Evolutionary conservation across 2,113 vertebrate species (phyloP).

Genomic region (Bettongia penicillata): DNA sequence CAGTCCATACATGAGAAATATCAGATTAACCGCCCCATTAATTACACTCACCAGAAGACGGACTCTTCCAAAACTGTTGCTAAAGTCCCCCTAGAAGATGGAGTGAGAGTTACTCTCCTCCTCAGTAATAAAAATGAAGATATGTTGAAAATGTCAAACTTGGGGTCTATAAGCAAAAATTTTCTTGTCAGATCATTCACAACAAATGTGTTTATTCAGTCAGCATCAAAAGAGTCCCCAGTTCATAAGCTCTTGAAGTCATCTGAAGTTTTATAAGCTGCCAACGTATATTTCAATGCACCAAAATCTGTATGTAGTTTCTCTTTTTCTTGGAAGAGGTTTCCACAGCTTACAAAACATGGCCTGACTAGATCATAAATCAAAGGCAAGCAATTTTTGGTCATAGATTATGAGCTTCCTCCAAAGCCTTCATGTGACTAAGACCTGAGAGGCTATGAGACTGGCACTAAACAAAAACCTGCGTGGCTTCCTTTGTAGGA

Average conservation of each 20-base stretch:
- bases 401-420: conserved; percentile 71
- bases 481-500: not conserved
- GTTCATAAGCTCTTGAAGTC: conserved; percentile 64
- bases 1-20: conserved; percentile 46
- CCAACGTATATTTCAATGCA: conserved; percentile 54
- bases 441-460: conserved; percentile 27
- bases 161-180: conserved; percentile 77
- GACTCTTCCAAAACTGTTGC: conserved; percentile 69
- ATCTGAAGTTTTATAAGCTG: conserved; percentile 43
- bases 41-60: conserved; percentile 76
- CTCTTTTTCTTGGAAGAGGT: conserved; percentile 59
- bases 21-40: conserved; percentile 72
- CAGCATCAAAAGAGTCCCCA: conserved; percentile 54
- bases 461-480: conserved; percentile 52
- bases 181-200: conserved; percentile 75
- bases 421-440: conserved; percentile 60
- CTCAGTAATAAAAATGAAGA: conserved; percentile 73
- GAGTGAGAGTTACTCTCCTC: conserved; percentile 61
- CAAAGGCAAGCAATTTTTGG: conserved; percentile 72
- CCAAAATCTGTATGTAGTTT: conserved; percentile 26
- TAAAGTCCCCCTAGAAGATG: conserved; percentile 44
- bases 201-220: conserved; percentile 72
- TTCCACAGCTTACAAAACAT: conserved; percentile 62
- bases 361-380: conserved; percentile 73
- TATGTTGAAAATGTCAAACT: conserved; percentile 65